Evolutionary conservation across 1,140 invertebrate genomes (phyloP), one percentile per base, ranked within the genome.

Genomic region (Heliconius nattereri): DNA sequence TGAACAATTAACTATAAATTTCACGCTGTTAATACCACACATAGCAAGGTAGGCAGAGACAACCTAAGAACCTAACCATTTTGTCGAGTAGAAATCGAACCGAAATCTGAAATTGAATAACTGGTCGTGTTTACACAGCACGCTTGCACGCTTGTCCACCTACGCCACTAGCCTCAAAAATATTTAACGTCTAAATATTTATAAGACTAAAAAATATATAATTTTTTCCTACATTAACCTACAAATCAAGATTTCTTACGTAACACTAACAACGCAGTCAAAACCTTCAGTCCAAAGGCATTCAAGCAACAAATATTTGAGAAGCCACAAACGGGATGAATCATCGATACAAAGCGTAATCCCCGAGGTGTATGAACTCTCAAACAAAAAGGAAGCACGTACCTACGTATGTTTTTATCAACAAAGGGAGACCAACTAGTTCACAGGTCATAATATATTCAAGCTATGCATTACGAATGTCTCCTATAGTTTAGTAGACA

Each of bases 401-500:
- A 82, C n/a, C n/a, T n/a, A n/a, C 76, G 72, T 78, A 78, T 84
- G 37, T 88, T 66, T 90, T 91, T 88, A 60, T 85, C 71, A 84
- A 92, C 90, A 92, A 92, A 89, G 85, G 88, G 85, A 86, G 76
- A 87, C 85, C 85, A 88, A 89, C 83, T 85, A 89, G 90, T 92
- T 92, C 91, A 92, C 91, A 92, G 90, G 89, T 89, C 87, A 87
- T 91, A 91, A 92, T 89, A 85, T 88, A 93, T 92, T 90, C 91
- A 91, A 91, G 92, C 92, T 90, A 93, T 90, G 90, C 89, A 89
- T 94, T 93, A 91, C 91, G 86, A 86, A 86, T 85, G 85, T 87
- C 87, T 83, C 80, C 76, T 82, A 82, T 84, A 54, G 73, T 73
- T 70, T 81, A 81, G 81, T 89, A 93, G 82, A 93, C 90, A 92